A percentile compares a stretch with the other conserved stretches of the same genome.
Evolutionary conservation across 1,140 invertebrate genomes (phyloP).

Genomic region (Pomacea maculata): DNA sequence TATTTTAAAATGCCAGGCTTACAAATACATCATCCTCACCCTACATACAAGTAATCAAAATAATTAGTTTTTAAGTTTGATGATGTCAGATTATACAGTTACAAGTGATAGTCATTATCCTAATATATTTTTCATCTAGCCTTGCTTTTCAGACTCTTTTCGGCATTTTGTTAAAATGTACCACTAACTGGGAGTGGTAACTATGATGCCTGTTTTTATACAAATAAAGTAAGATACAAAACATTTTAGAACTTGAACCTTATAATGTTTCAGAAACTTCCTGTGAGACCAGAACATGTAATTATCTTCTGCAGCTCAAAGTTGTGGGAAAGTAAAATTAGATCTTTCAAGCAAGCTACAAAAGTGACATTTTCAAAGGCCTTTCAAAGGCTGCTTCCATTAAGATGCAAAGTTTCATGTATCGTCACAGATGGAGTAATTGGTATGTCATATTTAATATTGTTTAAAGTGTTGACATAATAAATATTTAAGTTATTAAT

Average conservation of each 20-base stretch:
- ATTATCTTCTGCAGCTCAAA: not conserved
- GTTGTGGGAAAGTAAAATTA: not conserved
- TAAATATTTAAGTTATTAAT: conserved; percentile 3
- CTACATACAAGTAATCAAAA: not conserved
- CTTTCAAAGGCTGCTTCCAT: not conserved
- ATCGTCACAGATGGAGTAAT: conserved; percentile 1
- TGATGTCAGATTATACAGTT: too few species aligned
- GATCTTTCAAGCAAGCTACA: not conserved
- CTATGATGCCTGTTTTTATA: too few species aligned
- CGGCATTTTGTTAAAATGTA: too few species aligned
- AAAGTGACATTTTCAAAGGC: not conserved
- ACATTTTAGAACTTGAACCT: not conserved
- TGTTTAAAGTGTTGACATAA: not conserved
- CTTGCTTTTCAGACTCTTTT: too few species aligned
- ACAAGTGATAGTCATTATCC: too few species aligned
- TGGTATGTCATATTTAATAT: not conserved
- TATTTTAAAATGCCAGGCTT: too few species aligned
- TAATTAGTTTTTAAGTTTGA: not conserved
- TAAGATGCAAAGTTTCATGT: not conserved
- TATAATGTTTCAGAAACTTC: not conserved
- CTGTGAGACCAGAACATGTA: not conserved
- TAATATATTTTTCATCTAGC: too few species aligned
- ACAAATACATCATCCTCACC: not conserved
- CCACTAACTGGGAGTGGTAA: too few species aligned
- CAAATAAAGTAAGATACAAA: too few species aligned